These are phyloP conservation scores for Pocillopora meandrina DNA, from an alignment of 92 coral and sea anemone species.

Conservation along the genomic window DNA sequence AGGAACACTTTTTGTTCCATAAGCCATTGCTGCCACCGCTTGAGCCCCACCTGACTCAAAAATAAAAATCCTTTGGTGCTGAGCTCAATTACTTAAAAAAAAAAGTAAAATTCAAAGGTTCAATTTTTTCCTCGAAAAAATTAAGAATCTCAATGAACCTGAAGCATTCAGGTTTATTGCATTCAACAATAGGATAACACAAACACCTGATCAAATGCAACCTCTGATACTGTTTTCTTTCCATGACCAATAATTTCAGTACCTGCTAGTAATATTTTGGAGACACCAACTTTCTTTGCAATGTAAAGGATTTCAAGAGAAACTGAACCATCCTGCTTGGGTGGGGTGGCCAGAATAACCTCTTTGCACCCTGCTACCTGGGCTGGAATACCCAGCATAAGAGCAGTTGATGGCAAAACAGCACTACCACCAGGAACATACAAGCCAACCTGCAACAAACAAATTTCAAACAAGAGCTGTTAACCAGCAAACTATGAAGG, in stretches of 20 bases:
- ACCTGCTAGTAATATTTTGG: slow-evolving; percentile 61
- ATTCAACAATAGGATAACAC: too few species aligned
- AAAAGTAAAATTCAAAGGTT: too few species aligned
- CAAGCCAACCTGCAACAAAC: slow-evolving; percentile 41
- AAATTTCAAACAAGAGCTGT: too few species aligned
- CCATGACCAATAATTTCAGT: neutral
- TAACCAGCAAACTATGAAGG: too few species aligned
- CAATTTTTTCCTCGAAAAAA: too few species aligned
- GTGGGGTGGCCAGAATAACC: slow-evolving; percentile 57
- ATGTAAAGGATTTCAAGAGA: slow-evolving; percentile 48
- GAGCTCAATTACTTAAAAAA: too few species aligned
- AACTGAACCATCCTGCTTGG: slow-evolving; percentile 54
- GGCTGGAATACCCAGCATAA: slow-evolving; percentile 64
- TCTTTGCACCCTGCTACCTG: slow-evolving; percentile 57
- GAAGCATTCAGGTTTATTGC: too few species aligned
- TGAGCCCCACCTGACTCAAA: slow-evolving; percentile 56
- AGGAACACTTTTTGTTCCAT: slow-evolving; percentile 65
- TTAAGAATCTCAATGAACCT: too few species aligned
- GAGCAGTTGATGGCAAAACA: slow-evolving; percentile 60
- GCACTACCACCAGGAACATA: slow-evolving; percentile 66
- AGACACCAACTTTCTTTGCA: slow-evolving; percentile 56
- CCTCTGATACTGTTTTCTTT: too few species aligned
- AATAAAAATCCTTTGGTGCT: neutral
- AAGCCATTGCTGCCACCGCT: slow-evolving; percentile 69
- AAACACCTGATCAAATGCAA: too few species aligned